Evolutionary conservation across 2,113 vertebrate genomes (phyloP).

Genomic region (Puntigrus tetrazona): DNA sequence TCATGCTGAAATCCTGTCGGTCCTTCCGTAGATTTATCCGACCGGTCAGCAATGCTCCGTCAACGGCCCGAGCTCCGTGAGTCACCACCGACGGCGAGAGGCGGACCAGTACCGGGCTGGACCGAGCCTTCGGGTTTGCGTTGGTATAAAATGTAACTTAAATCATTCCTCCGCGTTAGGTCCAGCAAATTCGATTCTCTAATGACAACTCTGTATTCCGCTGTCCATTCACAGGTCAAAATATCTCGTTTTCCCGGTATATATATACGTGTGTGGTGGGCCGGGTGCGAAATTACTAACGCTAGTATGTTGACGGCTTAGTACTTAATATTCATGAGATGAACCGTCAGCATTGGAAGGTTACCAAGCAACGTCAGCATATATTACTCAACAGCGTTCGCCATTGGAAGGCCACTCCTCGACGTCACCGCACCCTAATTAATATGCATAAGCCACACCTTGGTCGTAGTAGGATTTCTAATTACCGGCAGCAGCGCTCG

Average conservation of each 20-base stretch:
- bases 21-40: not conserved
- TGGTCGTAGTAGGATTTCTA: not conserved
- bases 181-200: not conserved
- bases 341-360: conserved; percentile 14
- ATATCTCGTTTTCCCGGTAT: conserved; percentile 5
- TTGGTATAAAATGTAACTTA: not conserved
- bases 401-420: not conserved
- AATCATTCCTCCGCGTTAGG: not conserved
- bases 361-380: conserved; percentile 16
- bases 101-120: not conserved
- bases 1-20: conserved; percentile 76
- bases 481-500: too few species aligned
- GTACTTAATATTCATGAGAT: conserved; percentile 21
- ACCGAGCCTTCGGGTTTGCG: conserved; percentile 12
- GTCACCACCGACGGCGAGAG: conserved; percentile 26
- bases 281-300: conserved; percentile 20
- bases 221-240: conserved; percentile 1
- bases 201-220: not conserved
- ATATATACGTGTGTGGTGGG: conserved; percentile 29
- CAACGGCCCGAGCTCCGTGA: conserved; percentile 9
- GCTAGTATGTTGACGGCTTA: conserved; percentile 17
- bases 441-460: not conserved
- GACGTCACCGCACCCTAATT: not conserved
- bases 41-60: conserved; percentile 23
- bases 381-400: not conserved